phyloP scores from a whole-genome alignment of 1,140 invertebrate species.

The Acromyrmex charruanus region DNA sequence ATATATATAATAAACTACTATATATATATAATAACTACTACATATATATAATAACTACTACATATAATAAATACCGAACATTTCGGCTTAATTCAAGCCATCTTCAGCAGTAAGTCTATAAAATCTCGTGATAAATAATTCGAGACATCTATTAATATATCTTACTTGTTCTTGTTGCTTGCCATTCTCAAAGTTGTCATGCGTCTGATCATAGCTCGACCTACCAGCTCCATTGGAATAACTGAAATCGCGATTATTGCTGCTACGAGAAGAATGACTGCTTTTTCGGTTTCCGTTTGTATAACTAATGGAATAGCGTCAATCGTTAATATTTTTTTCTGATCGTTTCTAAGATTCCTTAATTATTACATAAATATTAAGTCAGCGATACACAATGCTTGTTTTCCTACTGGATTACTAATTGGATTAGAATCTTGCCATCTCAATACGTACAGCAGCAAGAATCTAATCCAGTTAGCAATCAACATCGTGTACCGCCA shows the following conservation, averaged over 20 bases:
- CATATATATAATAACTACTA: too few relatives aligned
- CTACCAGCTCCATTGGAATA: conserved; percentile 8
- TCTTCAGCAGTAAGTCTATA: too few relatives aligned
- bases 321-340: background rate
- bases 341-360: conserved; percentile 29
- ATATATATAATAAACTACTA: too few relatives aligned
- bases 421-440: too few relatives aligned
- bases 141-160: background rate
- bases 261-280: background rate
- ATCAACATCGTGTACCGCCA: background rate
- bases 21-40: too few relatives aligned
- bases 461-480: too few relatives aligned
- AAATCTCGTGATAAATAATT: too few relatives aligned
- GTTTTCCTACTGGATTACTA: too few relatives aligned
- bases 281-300: conserved; percentile 24
- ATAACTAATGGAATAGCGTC: conserved; percentile 19
- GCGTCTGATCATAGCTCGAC: background rate
- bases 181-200: conserved; percentile 16
- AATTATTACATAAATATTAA: conserved; percentile 14
- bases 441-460: too few relatives aligned
- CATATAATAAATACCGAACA: too few relatives aligned
- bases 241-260: conserved; percentile 5
- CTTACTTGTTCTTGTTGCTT: conserved; percentile 60
- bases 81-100: too few relatives aligned
- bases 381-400: too few relatives aligned